phyloP scores from a whole-genome alignment of 2,797 vertebrate species.

The Sebastes taczanowskii region DNA sequence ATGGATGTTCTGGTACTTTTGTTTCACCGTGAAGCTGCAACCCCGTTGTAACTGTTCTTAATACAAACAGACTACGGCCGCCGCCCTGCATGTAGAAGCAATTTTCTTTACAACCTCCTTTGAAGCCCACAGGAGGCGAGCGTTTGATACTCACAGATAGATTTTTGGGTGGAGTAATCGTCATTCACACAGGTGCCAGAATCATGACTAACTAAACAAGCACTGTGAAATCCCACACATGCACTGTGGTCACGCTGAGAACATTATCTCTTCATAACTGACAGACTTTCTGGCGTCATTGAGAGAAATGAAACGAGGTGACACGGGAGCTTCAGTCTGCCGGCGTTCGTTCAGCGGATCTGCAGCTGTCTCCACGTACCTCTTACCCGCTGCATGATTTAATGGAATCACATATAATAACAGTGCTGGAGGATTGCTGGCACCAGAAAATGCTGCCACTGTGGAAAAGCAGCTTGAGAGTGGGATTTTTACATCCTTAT shows the following conservation, averaged over 20 bases:
- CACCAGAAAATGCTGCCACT: constrained; percentile 10
- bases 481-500: constrained; percentile 11
- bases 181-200: constrained; percentile 6
- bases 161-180: constrained; percentile 7
- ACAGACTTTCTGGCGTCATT: constrained; percentile 66
- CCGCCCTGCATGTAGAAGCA: constrained; percentile 7
- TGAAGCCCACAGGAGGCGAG: background rate
- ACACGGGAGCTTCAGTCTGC: constrained; percentile 50
- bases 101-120: background rate
- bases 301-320: constrained; percentile 54
- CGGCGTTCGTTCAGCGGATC: constrained; percentile 28
- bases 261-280: constrained; percentile 38
- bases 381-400: constrained; percentile 43
- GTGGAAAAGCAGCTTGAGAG: constrained; percentile 38
- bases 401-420: constrained; percentile 53
- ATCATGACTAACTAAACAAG: constrained; percentile 31
- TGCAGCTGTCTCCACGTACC: constrained; percentile 57
- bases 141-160: background rate
- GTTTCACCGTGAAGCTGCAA: constrained; percentile 7
- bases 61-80: constrained; percentile 18
- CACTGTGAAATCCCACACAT: constrained; percentile 38
- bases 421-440: constrained; percentile 34
- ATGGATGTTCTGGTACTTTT: background rate
- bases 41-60: background rate
- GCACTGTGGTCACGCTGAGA: constrained; percentile 21